phyloP scores from a whole-genome alignment of 2,888 invertebrate species.

The Unio pictorum region DNA sequence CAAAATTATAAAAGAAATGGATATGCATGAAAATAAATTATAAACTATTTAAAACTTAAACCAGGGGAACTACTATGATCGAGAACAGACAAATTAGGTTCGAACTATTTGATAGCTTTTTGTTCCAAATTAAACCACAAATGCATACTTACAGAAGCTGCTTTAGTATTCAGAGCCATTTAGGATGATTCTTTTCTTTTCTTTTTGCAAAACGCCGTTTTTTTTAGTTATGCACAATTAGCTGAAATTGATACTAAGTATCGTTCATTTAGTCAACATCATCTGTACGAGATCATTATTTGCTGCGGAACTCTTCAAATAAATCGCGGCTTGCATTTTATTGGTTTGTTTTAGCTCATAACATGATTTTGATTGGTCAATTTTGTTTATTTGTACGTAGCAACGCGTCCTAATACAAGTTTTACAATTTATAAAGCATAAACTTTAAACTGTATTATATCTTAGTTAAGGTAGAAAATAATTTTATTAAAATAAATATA shows the following conservation, averaged over 20 bases:
- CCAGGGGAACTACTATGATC: not conserved
- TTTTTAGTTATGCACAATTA: not conserved
- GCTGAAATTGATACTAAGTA: too few species aligned
- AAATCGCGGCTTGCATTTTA: slow-evolving; percentile 42
- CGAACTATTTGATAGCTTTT: too few species aligned
- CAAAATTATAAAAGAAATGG: not conserved
- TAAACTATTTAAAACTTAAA: not conserved
- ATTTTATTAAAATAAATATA: too few species aligned
- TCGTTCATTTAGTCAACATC: slow-evolving; percentile 22
- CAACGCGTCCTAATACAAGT: slow-evolving; percentile 14
- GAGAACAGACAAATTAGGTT: too few species aligned
- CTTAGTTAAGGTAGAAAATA: too few species aligned
- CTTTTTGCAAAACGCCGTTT: slow-evolving; percentile 5
- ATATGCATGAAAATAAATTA: not conserved
- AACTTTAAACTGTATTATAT: too few species aligned
- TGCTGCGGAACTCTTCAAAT: slow-evolving; percentile 49
- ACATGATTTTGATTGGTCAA: slow-evolving; percentile 51
- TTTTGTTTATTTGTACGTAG: slow-evolving; percentile 43
- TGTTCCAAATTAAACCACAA: not conserved
- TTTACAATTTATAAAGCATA: too few species aligned
- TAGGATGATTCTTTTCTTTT: slow-evolving; percentile 3
- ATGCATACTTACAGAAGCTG: slow-evolving; percentile 45
- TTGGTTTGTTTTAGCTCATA: slow-evolving; percentile 39
- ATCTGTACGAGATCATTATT: slow-evolving; percentile 35
- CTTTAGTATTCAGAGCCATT: slow-evolving; percentile 43